Evolutionary conservation across 2,797 vertebrate species (phyloP), one percentile per base, ranked within the genome.

Genomic region (Amazona ochrocephala): DNA sequence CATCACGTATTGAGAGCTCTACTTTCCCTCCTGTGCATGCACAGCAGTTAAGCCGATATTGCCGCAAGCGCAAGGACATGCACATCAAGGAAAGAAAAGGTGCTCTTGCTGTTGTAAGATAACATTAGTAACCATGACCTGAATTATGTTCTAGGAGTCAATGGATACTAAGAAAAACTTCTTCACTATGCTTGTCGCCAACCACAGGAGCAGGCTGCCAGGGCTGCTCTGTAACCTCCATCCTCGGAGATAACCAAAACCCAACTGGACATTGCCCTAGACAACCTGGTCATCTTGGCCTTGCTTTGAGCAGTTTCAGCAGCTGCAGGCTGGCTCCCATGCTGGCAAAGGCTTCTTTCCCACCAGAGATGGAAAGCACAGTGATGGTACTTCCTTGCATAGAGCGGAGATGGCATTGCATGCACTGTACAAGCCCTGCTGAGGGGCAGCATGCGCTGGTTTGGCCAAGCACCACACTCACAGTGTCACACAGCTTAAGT

Each of bases 391-490:
- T 45, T 41, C 17, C 10, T 74, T 67, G 32, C 30, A 41, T 0
- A 0, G 21, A 48, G 23, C 0, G 1, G n/a, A n/a, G 58, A 16
- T 1, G 1, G 17, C 24, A 41, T 26, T 4, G 1, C 3, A 0
- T 10, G 42, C 0, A 0, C 22, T 61, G 34, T 50, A 34, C 26
- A 73, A 58, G 56, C 12, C 30, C 32, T 60, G 39, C 8, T 37
- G 51, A 7, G 19, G 32, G 17, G 6, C 41, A 68, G 50, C 39
- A 16, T 0, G 0, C 20, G 22, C 48, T 68, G 67, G 13, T 20
- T 65, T 56, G 64, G 67, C 64, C 5, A 4, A 13, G 7, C 29
- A n/a, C 19, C 8, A 7, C 1, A 0, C 11, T 73, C 18, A 58
- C 1, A 2, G 30, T 22, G 27, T 32, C 54, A 56, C 15, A 62